Percentiles rank a stretch among this genome's conserved stretches.
These are phyloP conservation scores for Oxygymnocypris stewartii DNA, from an alignment of 2,113 vertebrate genomes.

Conservation along the genomic window DNA sequence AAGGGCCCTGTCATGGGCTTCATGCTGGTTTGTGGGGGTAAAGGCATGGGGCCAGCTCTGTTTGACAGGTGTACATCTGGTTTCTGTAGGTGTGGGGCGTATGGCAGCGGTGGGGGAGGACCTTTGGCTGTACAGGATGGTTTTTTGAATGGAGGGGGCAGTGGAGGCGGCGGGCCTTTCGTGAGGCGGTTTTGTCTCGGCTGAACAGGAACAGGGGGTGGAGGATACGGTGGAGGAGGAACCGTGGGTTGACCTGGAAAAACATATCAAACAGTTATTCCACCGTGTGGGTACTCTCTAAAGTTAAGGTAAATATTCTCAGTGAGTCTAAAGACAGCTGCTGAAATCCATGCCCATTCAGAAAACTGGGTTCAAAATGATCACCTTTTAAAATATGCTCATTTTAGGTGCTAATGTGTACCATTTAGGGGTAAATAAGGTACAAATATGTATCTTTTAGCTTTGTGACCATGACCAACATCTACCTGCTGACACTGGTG, in stretches of 20 bases:
- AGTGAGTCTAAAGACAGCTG: neutral
- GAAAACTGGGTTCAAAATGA: neutral
- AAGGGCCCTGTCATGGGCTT: neutral
- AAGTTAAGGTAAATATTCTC: neutral
- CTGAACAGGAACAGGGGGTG: conserved; percentile 82
- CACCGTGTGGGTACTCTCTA: neutral
- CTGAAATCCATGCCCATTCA: neutral
- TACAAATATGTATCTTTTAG: neutral
- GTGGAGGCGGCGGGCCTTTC: conserved; percentile 66
- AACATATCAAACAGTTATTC: neutral
- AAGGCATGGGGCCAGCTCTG: neutral
- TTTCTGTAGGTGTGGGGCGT: conserved; percentile 53
- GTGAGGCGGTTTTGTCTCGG: conserved; percentile 24
- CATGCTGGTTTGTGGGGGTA: conserved; percentile 37
- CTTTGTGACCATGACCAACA: neutral
- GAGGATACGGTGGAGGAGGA: conserved; percentile 86
- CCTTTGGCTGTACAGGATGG: conserved; percentile 59
- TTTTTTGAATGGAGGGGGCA: conserved; percentile 69
- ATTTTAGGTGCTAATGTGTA: neutral
- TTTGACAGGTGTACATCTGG: neutral
- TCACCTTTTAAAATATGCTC: neutral
- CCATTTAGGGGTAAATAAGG: neutral
- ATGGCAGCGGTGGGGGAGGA: conserved; percentile 59
- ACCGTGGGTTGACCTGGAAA: conserved; percentile 63
- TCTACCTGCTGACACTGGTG: conserved; percentile 60